A percentile compares a stretch with the other conserved stretches of the same genome.
Evolutionary conservation across 92 coral and sea anemone genomes (phyloP).

Genomic region (Paramuricea clavata): DNA sequence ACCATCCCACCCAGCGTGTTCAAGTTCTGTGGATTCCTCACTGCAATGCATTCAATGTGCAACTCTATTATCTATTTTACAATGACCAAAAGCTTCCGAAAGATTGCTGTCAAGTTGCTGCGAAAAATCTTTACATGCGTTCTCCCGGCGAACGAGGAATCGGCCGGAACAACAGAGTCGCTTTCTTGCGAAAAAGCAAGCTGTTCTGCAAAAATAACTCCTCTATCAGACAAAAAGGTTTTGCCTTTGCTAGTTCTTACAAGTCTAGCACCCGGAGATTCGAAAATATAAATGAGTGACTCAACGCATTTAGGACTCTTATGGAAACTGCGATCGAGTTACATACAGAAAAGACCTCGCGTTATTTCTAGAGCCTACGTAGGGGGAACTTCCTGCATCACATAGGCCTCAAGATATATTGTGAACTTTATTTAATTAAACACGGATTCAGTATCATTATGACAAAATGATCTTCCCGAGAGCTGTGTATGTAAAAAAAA

Average conservation of each 20-base stretch:
- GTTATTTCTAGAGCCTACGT: too few species aligned
- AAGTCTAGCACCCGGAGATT: not conserved
- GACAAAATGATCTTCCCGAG: too few species aligned
- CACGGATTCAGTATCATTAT: too few species aligned
- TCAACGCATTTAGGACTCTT: too few species aligned
- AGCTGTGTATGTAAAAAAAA: too few species aligned
- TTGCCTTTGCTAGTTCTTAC: not conserved
- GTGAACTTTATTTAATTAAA: too few species aligned
- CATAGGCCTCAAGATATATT: too few species aligned
- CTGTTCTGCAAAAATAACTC: not conserved
- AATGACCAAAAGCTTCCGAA: slow-evolving; percentile 63
- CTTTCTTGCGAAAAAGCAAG: not conserved
- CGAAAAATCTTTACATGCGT: slow-evolving; percentile 3
- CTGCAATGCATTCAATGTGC: slow-evolving; percentile 66
- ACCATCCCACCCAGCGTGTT: slow-evolving; percentile 57
- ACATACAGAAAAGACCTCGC: too few species aligned
- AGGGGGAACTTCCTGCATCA: too few species aligned
- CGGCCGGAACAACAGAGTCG: not conserved
- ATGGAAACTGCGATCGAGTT: too few species aligned
- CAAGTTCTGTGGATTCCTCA: slow-evolving; percentile 65
- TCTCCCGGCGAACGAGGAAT: not conserved
- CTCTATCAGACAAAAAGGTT: not conserved
- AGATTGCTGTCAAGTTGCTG: slow-evolving; percentile 33
- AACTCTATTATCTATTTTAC: slow-evolving; percentile 67
- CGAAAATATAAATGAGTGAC: too few species aligned